These are phyloP conservation scores for Eurytemora carolleeae DNA, from an alignment of 1,140 invertebrate genomes.

Conservation along the genomic window DNA sequence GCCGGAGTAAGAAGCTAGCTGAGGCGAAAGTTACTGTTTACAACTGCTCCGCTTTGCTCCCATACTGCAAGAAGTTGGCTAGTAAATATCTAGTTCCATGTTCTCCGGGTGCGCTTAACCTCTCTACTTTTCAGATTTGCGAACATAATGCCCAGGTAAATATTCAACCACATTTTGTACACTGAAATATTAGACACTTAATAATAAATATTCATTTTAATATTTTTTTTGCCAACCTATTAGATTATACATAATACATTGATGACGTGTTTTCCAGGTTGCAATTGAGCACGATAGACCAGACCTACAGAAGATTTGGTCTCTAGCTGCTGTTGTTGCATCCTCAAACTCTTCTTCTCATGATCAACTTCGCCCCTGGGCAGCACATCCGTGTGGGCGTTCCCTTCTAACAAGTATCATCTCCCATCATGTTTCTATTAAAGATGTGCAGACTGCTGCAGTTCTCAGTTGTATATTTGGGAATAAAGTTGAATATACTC, in stretches of 20 bases:
- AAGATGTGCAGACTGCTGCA: background rate
- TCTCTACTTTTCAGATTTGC: background rate
- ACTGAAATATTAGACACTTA: no score
- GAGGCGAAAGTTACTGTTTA: background rate
- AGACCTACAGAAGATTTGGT: background rate
- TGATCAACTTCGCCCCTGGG: background rate
- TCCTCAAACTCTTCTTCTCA: background rate
- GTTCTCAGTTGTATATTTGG: background rate
- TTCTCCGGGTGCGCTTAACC: background rate
- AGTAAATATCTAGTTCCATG: background rate
- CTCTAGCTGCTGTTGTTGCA: background rate
- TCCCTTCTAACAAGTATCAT: background rate
- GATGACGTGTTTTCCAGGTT: background rate
- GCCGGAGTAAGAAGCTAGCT: background rate
- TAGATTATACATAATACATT: no score
- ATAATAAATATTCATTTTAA: no score
- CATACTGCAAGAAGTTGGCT: background rate
- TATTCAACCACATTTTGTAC: no score
- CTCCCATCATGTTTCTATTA: background rate
- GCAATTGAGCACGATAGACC: background rate
- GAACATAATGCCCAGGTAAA: background rate
- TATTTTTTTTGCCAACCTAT: no score
- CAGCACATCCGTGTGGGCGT: background rate
- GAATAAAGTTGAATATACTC: background rate
- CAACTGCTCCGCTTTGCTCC: background rate